Conservation (phyloP, 2,113 vertebrate species). For the Varanus salvator region DNA sequence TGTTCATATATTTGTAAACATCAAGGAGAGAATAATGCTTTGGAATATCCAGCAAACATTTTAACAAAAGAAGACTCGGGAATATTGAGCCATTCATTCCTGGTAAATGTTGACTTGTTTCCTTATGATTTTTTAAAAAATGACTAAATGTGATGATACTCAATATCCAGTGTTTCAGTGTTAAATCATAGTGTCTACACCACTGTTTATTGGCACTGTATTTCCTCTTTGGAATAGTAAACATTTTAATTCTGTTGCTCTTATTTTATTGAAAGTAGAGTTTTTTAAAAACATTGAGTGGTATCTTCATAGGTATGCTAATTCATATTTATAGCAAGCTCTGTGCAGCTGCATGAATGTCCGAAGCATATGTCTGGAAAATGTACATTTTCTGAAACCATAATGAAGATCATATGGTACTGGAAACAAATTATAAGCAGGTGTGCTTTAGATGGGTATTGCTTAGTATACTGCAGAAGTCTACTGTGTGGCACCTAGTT, state of each 20-base stretch:
- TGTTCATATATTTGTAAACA: constrained; percentile 94
- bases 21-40: constrained; percentile 84
- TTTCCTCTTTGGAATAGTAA: not conserved
- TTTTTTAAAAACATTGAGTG: not conserved
- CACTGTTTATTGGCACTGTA: not conserved
- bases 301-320: not conserved
- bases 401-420: not conserved
- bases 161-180: not conserved
- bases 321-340: not conserved
- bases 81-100: constrained; percentile 78
- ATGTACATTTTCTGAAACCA: not conserved
- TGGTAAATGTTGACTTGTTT: constrained; percentile 84
- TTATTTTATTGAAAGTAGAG: not conserved
- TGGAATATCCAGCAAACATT: constrained; percentile 83
- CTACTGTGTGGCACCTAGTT: constrained; percentile 24
- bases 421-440: not conserved
- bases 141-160: constrained; percentile 33
- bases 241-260: constrained; percentile 1
- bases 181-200: not conserved
- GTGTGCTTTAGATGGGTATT: constrained; percentile 44
- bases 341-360: not conserved
- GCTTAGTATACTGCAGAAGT: constrained; percentile 1
- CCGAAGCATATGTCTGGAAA: not conserved
- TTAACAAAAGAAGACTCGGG: constrained; percentile 89
- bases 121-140: constrained; percentile 52